Evolutionary conservation across 1,140 invertebrate genomes (phyloP).

Genomic region (Rhyzopertha dominica): DNA sequence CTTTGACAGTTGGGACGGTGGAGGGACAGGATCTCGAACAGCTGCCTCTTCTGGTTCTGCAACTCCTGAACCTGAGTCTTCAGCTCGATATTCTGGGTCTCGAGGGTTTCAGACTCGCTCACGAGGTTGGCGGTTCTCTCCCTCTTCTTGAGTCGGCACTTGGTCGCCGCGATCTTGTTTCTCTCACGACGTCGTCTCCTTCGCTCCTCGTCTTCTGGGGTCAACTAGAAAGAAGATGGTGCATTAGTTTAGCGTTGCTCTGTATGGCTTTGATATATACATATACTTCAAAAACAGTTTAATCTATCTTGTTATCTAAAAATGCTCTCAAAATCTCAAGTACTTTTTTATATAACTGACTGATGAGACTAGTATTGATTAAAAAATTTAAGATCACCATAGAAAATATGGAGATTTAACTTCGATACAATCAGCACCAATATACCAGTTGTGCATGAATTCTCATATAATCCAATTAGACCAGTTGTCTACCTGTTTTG

Average conservation of each 20-base stretch:
- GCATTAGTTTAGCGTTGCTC: background rate
- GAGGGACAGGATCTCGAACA: constrained; percentile 68
- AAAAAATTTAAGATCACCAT: no score
- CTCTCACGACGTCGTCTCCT: constrained; percentile 76
- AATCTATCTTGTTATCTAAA: no score
- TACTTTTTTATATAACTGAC: no score
- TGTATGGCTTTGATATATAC: no score
- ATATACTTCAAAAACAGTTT: no score
- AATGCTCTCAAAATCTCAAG: no score
- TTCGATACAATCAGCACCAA: no score
- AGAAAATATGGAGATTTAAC: no score
- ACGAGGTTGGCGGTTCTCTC: constrained; percentile 82
- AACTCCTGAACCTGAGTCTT: constrained; percentile 73
- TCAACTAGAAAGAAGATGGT: constrained; percentile 57
- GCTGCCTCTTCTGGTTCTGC: constrained; percentile 64
- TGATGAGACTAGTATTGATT: no score
- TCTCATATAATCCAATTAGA: no score
- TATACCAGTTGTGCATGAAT: no score
- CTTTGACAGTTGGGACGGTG: constrained; percentile 67
- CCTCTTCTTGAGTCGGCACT: constrained; percentile 90
- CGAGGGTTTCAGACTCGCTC: constrained; percentile 78
- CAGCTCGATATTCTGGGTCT: constrained; percentile 80
- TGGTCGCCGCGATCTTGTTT: constrained; percentile 93
- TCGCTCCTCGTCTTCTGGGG: constrained; percentile 86
- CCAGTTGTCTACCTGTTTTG: no score